phyloP scores from a whole-genome alignment of 2,797 vertebrate genomes.

The Enteromius trimaculatus region DNA sequence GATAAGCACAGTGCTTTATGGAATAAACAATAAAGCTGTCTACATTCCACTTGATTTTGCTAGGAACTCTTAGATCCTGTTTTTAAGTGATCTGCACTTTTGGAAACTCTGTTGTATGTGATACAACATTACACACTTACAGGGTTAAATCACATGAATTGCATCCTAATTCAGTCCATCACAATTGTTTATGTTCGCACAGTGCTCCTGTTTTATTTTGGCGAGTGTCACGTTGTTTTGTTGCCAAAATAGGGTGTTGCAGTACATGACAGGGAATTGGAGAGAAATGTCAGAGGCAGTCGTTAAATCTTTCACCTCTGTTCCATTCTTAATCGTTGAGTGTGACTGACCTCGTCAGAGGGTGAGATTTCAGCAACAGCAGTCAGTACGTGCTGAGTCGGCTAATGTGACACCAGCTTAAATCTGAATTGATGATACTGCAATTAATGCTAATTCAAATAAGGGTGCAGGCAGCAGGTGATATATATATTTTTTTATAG shows the following conservation, averaged over 20 bases:
- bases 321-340: slow-evolving; percentile 25
- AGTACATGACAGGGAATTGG: neutral
- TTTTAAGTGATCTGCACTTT: neutral
- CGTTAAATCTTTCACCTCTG: slow-evolving; percentile 14
- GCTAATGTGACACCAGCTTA: neutral
- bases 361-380: slow-evolving; percentile 20
- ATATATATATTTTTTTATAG: too few relatives aligned
- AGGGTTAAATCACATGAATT: slow-evolving; percentile 5
- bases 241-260: neutral
- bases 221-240: neutral
- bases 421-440: slow-evolving; percentile 11
- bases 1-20: neutral
- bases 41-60: neutral
- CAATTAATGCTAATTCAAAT: neutral
- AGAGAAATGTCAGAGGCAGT: slow-evolving; percentile 18
- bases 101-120: neutral
- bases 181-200: neutral
- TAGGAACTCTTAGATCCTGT: neutral
- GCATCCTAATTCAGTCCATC: slow-evolving; percentile 14
- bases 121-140: neutral
- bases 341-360: slow-evolving; percentile 11
- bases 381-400: neutral
- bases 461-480: neutral
- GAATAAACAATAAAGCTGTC: neutral
- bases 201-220: slow-evolving; percentile 1